Conservation (phyloP, 2,113 vertebrate species). For the Anseranas semipalmata region DNA sequence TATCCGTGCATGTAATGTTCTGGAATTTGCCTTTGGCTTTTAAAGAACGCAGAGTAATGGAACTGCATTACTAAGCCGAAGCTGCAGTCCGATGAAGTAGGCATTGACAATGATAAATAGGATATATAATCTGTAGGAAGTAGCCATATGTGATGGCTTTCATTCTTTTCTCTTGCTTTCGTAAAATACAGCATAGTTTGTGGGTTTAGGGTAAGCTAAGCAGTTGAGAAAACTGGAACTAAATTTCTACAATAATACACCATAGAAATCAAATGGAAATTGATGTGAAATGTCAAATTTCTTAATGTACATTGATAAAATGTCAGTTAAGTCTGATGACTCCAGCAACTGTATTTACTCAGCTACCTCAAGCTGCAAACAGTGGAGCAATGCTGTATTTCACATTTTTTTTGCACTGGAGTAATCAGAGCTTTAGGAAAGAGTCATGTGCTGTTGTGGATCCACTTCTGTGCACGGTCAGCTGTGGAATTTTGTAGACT, state of each 20-base stretch:
- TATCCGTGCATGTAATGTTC: background rate
- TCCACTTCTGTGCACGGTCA: background rate
- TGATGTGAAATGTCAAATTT: slow-evolving; percentile 38
- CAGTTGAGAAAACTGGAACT: background rate
- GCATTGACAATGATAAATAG: background rate
- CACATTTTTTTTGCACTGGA: background rate
- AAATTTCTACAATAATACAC: slow-evolving; percentile 11
- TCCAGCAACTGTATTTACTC: slow-evolving; percentile 25
- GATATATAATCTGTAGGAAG: background rate
- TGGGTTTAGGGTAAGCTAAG: background rate
- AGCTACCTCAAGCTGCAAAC: slow-evolving; percentile 3
- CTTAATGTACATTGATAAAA: slow-evolving; percentile 55
- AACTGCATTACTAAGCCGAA: background rate
- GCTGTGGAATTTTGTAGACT: background rate
- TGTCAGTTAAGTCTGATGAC: slow-evolving; percentile 48
- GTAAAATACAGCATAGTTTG: background rate
- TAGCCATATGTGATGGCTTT: background rate
- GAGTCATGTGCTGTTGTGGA: background rate
- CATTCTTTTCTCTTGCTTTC: background rate
- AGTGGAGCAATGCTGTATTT: background rate
- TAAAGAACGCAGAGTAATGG: background rate
- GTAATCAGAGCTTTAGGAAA: background rate
- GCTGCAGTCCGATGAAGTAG: background rate
- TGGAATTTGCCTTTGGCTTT: background rate
- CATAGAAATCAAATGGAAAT: background rate